Base-by-base conservation (phyloP, 92 coral and sea anemone species). In the Metridium senile region DNA sequence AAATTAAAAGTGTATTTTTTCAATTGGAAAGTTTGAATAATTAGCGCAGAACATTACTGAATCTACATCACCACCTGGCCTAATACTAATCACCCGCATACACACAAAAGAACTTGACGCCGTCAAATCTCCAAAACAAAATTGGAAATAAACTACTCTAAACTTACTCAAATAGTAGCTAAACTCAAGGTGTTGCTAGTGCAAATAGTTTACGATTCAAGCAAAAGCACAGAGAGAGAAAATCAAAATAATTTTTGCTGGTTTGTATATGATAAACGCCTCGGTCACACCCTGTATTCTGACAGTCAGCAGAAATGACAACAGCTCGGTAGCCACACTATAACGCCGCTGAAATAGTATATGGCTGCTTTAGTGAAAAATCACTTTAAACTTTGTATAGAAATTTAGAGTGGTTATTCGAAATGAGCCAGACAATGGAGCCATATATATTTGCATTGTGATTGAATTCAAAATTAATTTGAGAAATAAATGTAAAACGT, bases 401-500 rank as follows among this genome's bases (percentile, higher is more conserved):
- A n/a, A n/a, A n/a, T n/a, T n/a, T n/a, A n/a, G n/a, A n/a, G n/a
- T n/a, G n/a, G n/a, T n/a, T n/a, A n/a, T n/a, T n/a, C n/a, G 78
- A 73, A 73, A 73, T 73, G 56, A 53, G 32, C 33, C 61, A 64
- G 71, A 75, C 80, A 26, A 45, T 51, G 43, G 58, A 74, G 66
- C 82, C 8, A 39, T 59, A 49, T 35, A 39, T 71, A 71, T 70
- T 54, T 34, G 52, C 67, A 67, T 67, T 76, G 65, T 70, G 76
- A 79, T 79, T 79, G 76, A 58, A 79, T 79, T 79, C 54, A 46
- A 79, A 77, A 54, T 79, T 79, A 70, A 79, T 79, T 79, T 79
- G 23, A 31, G 66, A 66, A 54, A 68, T 54, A 56, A 70, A 59
- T 34, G 74, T 79, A 79, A 79, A 79, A 79, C 70, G 84, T 54